A percentile compares a stretch with the other conserved stretches of the same genome.
Evolutionary conservation across 1,140 invertebrate genomes (phyloP).

Genomic region (Dolichoris vasculosae): DNA sequence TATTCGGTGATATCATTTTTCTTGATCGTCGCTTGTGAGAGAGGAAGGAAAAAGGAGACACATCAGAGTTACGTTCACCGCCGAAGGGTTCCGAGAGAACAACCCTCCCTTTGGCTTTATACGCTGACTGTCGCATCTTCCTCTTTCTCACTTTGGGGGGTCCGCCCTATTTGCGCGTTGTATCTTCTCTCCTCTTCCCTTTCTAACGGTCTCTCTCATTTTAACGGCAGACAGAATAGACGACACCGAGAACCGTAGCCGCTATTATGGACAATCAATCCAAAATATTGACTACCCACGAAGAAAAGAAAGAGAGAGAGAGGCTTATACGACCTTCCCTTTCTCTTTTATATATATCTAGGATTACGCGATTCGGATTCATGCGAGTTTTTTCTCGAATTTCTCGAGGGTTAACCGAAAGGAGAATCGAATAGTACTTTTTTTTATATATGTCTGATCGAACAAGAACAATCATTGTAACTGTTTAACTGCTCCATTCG

Average conservation of each 20-base stretch:
- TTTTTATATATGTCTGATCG: conserved; percentile 4
- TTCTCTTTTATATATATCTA: conserved; percentile 27
- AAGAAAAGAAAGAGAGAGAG: conserved; percentile 22
- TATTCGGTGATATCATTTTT: conserved; percentile 68
- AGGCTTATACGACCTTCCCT: conserved; percentile 37
- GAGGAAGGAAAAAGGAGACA: conserved; percentile 24
- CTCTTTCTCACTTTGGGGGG: conserved; percentile 11
- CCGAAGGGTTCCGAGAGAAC: conserved; percentile 3
- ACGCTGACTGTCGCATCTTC: neutral
- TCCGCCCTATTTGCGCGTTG: conserved; percentile 44
- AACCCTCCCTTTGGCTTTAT: conserved; percentile 23
- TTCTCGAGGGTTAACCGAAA: conserved; percentile 19
- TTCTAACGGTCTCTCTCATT: conserved; percentile 56
- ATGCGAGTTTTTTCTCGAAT: conserved; percentile 36
- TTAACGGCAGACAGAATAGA: conserved; percentile 58
- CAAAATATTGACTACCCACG: conserved; percentile 62
- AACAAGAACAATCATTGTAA: neutral
- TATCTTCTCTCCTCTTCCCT: conserved; percentile 65
- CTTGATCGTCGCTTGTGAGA: conserved; percentile 61
- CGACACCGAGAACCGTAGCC: conserved; percentile 62
- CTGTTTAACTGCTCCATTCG: neutral
- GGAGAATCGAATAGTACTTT: conserved; percentile 4
- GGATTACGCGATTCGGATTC: conserved; percentile 27
- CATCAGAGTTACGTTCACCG: conserved; percentile 20
- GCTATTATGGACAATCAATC: conserved; percentile 69